Evolutionary conservation across 1,140 invertebrate genomes (phyloP), one percentile per base, ranked within the genome.

Genomic region (Drosophila tsacasi): DNA sequence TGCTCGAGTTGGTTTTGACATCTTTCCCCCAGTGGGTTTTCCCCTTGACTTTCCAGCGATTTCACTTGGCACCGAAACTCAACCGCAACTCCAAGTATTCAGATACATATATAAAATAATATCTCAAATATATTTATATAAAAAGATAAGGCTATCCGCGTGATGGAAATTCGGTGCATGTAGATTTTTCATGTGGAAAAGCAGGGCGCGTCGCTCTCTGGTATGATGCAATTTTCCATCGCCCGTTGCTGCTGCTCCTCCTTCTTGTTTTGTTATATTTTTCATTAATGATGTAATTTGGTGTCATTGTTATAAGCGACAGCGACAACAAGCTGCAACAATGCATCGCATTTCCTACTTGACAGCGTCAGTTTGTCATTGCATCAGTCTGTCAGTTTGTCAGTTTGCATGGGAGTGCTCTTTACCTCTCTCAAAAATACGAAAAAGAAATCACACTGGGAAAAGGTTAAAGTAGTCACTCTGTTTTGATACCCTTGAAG

Each of bases 201-300:
- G 65, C 65, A 60, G 68, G 67, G 54, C 68, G 71, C 37, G 68
- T 57, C 39, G 21, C 25, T n/a, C 21, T n/a, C 27, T 30, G 46
- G 25, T 39, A 50, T 72, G 68, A 73, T 74, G 67, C 71, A 74
- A 74, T 71, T 68, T 55, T 19, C 37, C 67, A 52, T 32, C 44
- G 42, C 15, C 67, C n/a, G 5, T 3, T 12, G 30, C 23, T 19
- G 15, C 35, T 19, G 17, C 32, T 55, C 44, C 54, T 44, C 30
- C 39, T 27, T 60, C 46, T 61, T 49, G 59, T 57, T 60, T 27
- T 75, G 57, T 66, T 61, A 68, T 52, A 76, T 67, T 78, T 85
- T 82, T 77, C 82, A 85, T 77, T 73, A 85, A 85, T 84, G 83
- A 85, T 86, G 82, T 76, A 85, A 85, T 85, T 78, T 66, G 55